Conservation (phyloP, 2,888 invertebrate genomes). For the Macrophya alboannulata region DNA sequence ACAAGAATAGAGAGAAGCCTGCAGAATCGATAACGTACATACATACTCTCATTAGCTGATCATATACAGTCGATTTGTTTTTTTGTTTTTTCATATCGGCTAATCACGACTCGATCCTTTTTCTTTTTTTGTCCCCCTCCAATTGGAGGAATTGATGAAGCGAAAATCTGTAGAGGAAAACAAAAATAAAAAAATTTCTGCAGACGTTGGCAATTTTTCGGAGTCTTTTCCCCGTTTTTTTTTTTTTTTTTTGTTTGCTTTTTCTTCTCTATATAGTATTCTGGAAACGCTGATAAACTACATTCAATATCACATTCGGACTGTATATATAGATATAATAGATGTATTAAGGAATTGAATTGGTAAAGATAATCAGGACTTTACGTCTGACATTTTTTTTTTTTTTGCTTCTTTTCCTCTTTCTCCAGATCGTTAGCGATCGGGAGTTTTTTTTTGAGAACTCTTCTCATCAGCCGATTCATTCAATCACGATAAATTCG, state of each 20-base stretch:
- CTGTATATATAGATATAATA: neutral
- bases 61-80: neutral
- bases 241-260: no score
- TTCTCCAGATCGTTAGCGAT: neutral
- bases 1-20: neutral
- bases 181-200: neutral
- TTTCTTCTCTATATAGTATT: neutral
- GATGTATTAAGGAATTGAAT: neutral
- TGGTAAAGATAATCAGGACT: neutral
- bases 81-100: neutral
- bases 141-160: neutral
- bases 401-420: neutral
- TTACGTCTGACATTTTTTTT: neutral
- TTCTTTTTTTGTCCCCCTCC: neutral
- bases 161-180: neutral
- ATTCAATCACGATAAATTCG: conserved; percentile 14
- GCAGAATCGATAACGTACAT: neutral
- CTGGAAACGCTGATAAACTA: neutral
- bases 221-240: neutral
- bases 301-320: neutral
- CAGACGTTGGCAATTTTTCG: neutral
- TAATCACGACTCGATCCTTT: neutral
- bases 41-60: conserved; percentile 1
- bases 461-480: conserved; percentile 10
- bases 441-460: conserved; percentile 6